These are phyloP conservation scores for Plagiodera versicolora DNA, from an alignment of 2,888 invertebrate species.

Conservation along the genomic window DNA sequence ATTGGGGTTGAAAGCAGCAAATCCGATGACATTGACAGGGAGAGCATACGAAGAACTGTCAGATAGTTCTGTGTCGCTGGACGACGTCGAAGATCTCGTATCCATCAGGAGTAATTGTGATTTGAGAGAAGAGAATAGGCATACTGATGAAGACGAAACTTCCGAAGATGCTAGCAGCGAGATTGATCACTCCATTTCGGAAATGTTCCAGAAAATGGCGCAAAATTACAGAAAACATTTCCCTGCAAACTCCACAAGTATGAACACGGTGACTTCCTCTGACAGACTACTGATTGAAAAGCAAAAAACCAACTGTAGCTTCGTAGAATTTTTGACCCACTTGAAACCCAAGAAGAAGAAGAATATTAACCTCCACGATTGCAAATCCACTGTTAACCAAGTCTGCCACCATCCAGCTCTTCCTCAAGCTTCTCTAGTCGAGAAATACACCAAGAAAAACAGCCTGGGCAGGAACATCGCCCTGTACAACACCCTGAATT, in stretches of 20 bases:
- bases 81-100: slow-evolving; percentile 50
- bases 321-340: slow-evolving; percentile 38
- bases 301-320: slow-evolving; percentile 28
- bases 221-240: slow-evolving; percentile 51
- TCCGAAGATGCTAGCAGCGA: slow-evolving; percentile 5
- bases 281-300: slow-evolving; percentile 36
- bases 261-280: slow-evolving; percentile 35
- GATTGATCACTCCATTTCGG: slow-evolving; percentile 32
- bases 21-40: slow-evolving; percentile 17
- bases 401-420: slow-evolving; percentile 33
- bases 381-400: slow-evolving; percentile 45
- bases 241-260: slow-evolving; percentile 35
- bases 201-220: slow-evolving; percentile 43
- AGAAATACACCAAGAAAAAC: slow-evolving; percentile 25
- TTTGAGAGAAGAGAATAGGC: slow-evolving; percentile 18
- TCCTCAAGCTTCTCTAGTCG: neutral
- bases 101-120: slow-evolving; percentile 37
- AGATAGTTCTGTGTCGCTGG: slow-evolving; percentile 45
- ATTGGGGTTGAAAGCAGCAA: slow-evolving; percentile 38
- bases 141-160: slow-evolving; percentile 17
- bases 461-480: slow-evolving; percentile 44
- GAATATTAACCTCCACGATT: slow-evolving; percentile 28
- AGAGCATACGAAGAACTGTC: slow-evolving; percentile 34
- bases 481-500: slow-evolving; percentile 45
- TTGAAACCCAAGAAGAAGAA: slow-evolving; percentile 37